Conservation (phyloP, 2,888 invertebrate genomes). For the Hydrotaea diabolus region DNA sequence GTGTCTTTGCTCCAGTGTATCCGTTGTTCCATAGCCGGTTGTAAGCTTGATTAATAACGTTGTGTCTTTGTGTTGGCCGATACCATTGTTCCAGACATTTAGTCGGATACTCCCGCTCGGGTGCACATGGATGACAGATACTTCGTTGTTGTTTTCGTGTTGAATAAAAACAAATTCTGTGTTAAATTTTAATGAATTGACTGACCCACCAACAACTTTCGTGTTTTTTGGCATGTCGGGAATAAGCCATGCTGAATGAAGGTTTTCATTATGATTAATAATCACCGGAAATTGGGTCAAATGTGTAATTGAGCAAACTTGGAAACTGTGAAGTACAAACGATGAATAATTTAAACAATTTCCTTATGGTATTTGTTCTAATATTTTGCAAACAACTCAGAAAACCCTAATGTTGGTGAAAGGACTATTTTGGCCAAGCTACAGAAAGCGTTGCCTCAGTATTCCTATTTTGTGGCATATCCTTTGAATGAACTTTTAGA, state of each 20-base stretch:
- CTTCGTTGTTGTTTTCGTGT: slow-evolving; percentile 34
- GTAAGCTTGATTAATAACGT: slow-evolving; percentile 66
- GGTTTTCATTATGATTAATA: slow-evolving; percentile 45
- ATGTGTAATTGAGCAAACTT: slow-evolving; percentile 7
- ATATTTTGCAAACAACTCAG: too few relatives aligned
- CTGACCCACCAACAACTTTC: background rate
- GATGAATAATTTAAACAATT: background rate
- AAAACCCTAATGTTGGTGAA: too few relatives aligned
- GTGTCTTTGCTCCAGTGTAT: slow-evolving; percentile 40
- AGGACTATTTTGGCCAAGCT: too few relatives aligned
- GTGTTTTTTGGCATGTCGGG: background rate
- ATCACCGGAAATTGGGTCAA: slow-evolving; percentile 43
- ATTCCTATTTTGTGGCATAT: too few relatives aligned
- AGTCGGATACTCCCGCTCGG: slow-evolving; percentile 5
- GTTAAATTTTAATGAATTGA: slow-evolving; percentile 62
- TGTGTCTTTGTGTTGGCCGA: slow-evolving; percentile 33
- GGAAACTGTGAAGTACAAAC: background rate
- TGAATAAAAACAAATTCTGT: slow-evolving; percentile 51
- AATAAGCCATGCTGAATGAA: slow-evolving; percentile 22
- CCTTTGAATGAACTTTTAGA: too few relatives aligned
- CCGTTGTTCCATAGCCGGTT: slow-evolving; percentile 19
- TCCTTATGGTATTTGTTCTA: background rate
- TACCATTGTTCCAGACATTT: slow-evolving; percentile 47
- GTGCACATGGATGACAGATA: slow-evolving; percentile 20
- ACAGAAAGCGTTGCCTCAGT: too few relatives aligned